phyloP scores from a whole-genome alignment of 1,140 invertebrate genomes.

The Scaptodrosophila lebanonensis region DNA sequence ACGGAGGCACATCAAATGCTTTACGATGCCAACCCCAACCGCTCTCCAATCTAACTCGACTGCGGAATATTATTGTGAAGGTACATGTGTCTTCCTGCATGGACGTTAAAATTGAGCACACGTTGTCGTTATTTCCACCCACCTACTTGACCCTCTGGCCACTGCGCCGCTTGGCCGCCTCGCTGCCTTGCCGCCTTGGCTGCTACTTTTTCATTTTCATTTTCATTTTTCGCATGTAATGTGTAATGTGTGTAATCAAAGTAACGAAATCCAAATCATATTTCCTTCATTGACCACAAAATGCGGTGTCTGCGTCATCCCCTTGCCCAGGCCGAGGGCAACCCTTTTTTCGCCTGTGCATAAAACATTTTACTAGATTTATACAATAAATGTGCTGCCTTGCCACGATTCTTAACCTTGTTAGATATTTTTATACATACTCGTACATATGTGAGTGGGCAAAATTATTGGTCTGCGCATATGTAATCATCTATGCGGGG shows the following conservation, averaged over 20 bases:
- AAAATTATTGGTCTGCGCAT: slow-evolving; percentile 73
- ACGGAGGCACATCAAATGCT: slow-evolving; percentile 62
- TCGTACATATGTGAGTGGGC: slow-evolving; percentile 7
- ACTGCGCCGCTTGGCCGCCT: slow-evolving; percentile 45
- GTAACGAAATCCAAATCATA: slow-evolving; percentile 75
- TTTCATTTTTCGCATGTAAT: slow-evolving; percentile 74
- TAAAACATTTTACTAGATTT: slow-evolving; percentile 74
- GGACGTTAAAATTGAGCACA: slow-evolving; percentile 64
- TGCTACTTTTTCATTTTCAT: slow-evolving; percentile 71
- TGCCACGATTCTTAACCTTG: slow-evolving; percentile 63
- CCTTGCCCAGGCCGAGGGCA: slow-evolving; percentile 13
- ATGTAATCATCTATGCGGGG: slow-evolving; percentile 64
- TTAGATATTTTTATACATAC: slow-evolving; percentile 44
- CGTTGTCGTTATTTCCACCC: slow-evolving; percentile 32
- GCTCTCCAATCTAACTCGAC: background rate
- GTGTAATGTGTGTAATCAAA: slow-evolving; percentile 76
- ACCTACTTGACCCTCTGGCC: slow-evolving; percentile 10
- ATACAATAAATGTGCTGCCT: slow-evolving; percentile 64
- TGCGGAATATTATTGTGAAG: background rate
- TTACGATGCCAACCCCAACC: slow-evolving; percentile 44
- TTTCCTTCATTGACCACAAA: slow-evolving; percentile 75
- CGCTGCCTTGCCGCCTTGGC: slow-evolving; percentile 21
- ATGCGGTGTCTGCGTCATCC: slow-evolving; percentile 35
- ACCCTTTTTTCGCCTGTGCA: slow-evolving; percentile 56
- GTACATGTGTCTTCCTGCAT: background rate